These are phyloP conservation scores for Eremobia ochroleuca DNA, from an alignment of 2,888 invertebrate genomes.

Conservation along the genomic window DNA sequence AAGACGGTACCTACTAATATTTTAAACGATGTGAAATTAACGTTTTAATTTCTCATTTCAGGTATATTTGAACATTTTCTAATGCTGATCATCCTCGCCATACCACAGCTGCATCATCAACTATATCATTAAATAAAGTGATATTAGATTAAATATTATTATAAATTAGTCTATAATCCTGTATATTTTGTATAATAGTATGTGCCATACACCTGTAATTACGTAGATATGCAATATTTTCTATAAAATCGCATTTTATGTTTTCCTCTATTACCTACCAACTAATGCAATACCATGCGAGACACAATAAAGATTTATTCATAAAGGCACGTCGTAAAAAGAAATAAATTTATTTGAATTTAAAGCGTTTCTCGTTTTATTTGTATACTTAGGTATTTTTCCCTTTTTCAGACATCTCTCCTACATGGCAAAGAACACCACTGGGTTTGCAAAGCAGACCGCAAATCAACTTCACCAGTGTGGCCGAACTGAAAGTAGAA, in stretches of 20 bases:
- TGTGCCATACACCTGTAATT: constrained; percentile 89
- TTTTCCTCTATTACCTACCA: constrained; percentile 81
- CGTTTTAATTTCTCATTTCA: constrained; percentile 68
- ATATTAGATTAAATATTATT: constrained; percentile 87
- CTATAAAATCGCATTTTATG: constrained; percentile 82
- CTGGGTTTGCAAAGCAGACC: not conserved
- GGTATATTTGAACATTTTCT: constrained; percentile 78
- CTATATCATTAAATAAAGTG: constrained; percentile 90
- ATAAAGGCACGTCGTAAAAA: constrained; percentile 87
- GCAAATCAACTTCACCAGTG: not conserved
- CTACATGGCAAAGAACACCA: not conserved
- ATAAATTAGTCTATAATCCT: constrained; percentile 84
- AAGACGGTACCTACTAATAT: not conserved
- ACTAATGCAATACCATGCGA: constrained; percentile 84
- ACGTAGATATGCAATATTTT: constrained; percentile 88
- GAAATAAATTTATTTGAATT: constrained; percentile 80
- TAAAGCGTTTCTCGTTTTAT: constrained; percentile 50
- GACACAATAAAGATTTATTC: constrained; percentile 86
- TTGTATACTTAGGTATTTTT: not conserved
- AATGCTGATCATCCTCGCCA: constrained; percentile 79
- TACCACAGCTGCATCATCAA: constrained; percentile 81
- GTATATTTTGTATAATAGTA: constrained; percentile 90
- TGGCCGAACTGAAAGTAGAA: not conserved
- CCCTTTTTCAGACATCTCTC: not conserved
- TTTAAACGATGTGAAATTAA: not conserved